These are phyloP conservation scores for Ambastaia sidthimunki DNA, from an alignment of 2,797 vertebrate genomes.

Conservation along the genomic window DNA sequence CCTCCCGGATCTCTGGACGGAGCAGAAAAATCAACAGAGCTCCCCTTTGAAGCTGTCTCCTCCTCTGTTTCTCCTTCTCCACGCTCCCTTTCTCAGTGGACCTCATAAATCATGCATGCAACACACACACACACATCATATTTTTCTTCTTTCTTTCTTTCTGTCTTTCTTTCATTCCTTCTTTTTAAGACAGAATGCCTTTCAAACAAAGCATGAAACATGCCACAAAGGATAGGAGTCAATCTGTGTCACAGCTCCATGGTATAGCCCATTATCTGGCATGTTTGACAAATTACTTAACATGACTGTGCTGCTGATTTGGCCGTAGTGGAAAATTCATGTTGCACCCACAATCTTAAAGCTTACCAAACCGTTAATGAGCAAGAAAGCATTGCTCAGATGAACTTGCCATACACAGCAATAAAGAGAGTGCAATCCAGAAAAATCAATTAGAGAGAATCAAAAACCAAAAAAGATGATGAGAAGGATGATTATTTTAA, in stretches of 20 bases:
- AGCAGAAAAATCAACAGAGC: constrained; percentile 76
- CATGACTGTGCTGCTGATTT: constrained; percentile 64
- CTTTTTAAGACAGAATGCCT: constrained; percentile 50
- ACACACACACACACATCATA: constrained; percentile 62
- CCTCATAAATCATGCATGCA: constrained; percentile 84
- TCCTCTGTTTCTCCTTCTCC: constrained; percentile 65
- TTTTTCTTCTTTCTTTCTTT: constrained; percentile 61
- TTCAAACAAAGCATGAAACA: constrained; percentile 59
- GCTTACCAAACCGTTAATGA: constrained; percentile 72
- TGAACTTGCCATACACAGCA: constrained; percentile 56
- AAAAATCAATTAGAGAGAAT: constrained; percentile 71
- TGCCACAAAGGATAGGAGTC: constrained; percentile 68
- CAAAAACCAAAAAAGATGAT: constrained; percentile 3
- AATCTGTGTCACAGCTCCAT: constrained; percentile 67
- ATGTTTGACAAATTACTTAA: constrained; percentile 80
- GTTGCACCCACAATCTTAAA: constrained; percentile 21
- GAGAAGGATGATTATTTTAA: constrained; percentile 67
- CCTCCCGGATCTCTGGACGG: constrained; percentile 78
- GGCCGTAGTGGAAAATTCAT: constrained; percentile 46
- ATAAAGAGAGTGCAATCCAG: constrained; percentile 48
- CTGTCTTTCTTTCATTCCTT: constrained; percentile 52
- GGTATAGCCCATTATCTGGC: constrained; percentile 70
- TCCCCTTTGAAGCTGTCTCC: constrained; percentile 79
- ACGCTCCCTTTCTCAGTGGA: constrained; percentile 73
- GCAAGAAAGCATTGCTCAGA: constrained; percentile 67